Base-by-base conservation (phyloP, 2,888 invertebrate genomes). In the Platycnemis pennipes region DNA sequence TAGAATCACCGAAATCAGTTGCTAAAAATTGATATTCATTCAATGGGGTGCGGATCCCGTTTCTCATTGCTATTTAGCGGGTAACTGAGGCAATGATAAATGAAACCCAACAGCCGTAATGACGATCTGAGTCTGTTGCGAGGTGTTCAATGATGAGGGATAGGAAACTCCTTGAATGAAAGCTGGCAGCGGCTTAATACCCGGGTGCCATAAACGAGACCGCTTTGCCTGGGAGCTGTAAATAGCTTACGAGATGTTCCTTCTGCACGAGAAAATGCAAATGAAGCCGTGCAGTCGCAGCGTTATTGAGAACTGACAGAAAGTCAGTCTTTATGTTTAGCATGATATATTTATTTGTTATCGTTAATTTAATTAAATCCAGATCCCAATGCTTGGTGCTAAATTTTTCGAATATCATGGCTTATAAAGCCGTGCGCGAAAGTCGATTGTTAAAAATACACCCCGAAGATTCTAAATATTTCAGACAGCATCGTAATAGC, bases 301-400 rank as follows among this genome's bases (percentile, higher is more conserved):
- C 77, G 77, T 77, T 77, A 13, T 37, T 5, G 37, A 37, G 37
- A 37, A 37, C 77, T 77, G 77, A 77, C 11, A 37, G 1, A 16
- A 4, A 37, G 13, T 13, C 77, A 77, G 37, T 37, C 63, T 19
- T 31, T 37, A 77, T 77, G 26, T 77, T 37, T 77, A 77, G 77
- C 16, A 37, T 37, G 31, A 11, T 77, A 77, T 63, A 77, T 77
- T 77, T 77, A 77, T 77, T 77, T 37, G 31, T 37, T 77, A 16
- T 37, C 11, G 11, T 77, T 77, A 77, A 77, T 77, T 77, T 77
- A 77, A 77, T 77, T 37, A 37, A 77, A 4, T 77, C 37, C 77
- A 77, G 77, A 77, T 77, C 31, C 22, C 37, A 77, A 77, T 77
- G 77, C 77, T 77, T 37, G 77, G 77, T 77, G 77, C 77, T 77